Conservation (phyloP, 2,888 invertebrate genomes). For the Pandemis cinnamomeana region DNA sequence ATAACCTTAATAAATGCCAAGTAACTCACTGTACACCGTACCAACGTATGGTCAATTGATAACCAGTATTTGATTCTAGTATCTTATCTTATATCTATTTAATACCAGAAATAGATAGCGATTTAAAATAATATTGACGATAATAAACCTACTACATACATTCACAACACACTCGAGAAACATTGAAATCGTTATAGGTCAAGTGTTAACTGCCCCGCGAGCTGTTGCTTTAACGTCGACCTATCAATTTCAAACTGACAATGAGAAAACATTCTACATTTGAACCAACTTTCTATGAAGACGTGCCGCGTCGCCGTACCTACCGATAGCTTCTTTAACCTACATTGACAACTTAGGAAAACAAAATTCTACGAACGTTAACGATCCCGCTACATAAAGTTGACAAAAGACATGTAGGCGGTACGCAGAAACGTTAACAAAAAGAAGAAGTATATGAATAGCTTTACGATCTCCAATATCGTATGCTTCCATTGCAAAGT, state of each 20-base stretch:
- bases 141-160: slow-evolving; percentile 2
- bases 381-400: slow-evolving; percentile 27
- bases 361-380: slow-evolving; percentile 33
- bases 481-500: slow-evolving; percentile 46
- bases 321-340: slow-evolving; percentile 30
- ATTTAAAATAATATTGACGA: slow-evolving; percentile 1
- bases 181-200: slow-evolving; percentile 31
- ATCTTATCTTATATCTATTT: slow-evolving; percentile 19
- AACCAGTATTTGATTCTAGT: slow-evolving; percentile 17
- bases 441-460: slow-evolving; percentile 30
- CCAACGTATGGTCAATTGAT: neutral
- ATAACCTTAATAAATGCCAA: slow-evolving; percentile 5
- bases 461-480: slow-evolving; percentile 20
- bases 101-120: slow-evolving; percentile 15
- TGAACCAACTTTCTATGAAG: slow-evolving; percentile 18
- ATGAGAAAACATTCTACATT: slow-evolving; percentile 30
- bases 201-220: slow-evolving; percentile 28
- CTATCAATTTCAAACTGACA: slow-evolving; percentile 28
- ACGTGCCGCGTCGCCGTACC: slow-evolving; percentile 11
- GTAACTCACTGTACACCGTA: neutral
- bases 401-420: slow-evolving; percentile 31
- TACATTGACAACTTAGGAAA: slow-evolving; percentile 36
- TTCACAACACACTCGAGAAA: slow-evolving; percentile 12
- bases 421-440: slow-evolving; percentile 20
- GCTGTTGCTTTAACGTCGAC: slow-evolving; percentile 25